Base-by-base conservation (phyloP, 2,113 vertebrate species). In the Formicarius rufipectus region DNA sequence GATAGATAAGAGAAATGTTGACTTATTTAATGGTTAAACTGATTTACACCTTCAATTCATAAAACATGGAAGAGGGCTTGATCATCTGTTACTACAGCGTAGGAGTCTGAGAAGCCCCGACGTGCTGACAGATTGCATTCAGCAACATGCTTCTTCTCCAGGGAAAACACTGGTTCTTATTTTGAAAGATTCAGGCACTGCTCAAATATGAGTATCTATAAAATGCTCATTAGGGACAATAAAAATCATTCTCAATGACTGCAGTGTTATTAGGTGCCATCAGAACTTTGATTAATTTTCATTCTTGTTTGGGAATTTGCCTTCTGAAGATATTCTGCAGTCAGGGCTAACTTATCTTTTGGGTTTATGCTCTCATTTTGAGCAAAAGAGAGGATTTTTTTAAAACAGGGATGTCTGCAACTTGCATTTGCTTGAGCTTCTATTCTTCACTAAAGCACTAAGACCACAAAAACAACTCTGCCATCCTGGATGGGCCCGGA, bases 221-320 rank as follows among this genome's bases (percentile, higher is more conserved):
- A 94, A 94, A 92, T 79, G 76, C 80, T 96, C 92, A 93, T 95
- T 96, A 96, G 90, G 86, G 95, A 96, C 88, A 96, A 95, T 96
- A 96, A 93, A 93, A 94, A 92, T 96, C 73, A 93, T 93, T 88
- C 66, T 78, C 73, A 84, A 53, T 84, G 95, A 69, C 83, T 94
- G 56, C 62, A 72, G 69, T 64, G 66, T 94, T 96, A 92, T 90
- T 96, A 93, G 88, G 64, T 89, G 78, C 58, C 86, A 89, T 84
- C 76, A 62, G 52, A 89, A 88, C 86, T 83, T 94, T 87, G 93
- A 94, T 90, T 88, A 88, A 94, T 96, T 96, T 88, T 94, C 37
- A 31, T 90, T 75, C 64, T 56, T 78, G 40, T 90, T 92, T 44
- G 64, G 72, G 87, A 90, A 86, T 91, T 84, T 47, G 81, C 78